These are phyloP conservation scores for Nipponia nippon DNA, from an alignment of 2,113 vertebrate genomes.

Conservation along the genomic window DNA sequence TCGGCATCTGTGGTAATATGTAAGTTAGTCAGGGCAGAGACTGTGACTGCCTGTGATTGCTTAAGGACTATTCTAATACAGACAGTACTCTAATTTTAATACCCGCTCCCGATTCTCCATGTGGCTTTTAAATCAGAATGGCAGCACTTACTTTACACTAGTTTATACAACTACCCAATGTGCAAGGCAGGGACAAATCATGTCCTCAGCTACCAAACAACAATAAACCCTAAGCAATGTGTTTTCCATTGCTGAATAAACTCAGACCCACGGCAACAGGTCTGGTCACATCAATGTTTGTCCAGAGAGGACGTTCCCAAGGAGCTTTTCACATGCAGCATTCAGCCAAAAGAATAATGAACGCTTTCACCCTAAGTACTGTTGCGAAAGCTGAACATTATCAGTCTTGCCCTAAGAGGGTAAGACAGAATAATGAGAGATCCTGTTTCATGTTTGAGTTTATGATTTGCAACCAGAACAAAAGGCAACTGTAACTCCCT, in stretches of 20 bases:
- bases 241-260: background rate
- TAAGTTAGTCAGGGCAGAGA: background rate
- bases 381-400: background rate
- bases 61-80: background rate
- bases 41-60: background rate
- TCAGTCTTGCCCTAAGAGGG: background rate
- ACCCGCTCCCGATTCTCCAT: background rate
- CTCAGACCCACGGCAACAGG: background rate
- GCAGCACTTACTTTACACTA: background rate
- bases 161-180: fast-evolving
- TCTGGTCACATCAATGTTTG: background rate
- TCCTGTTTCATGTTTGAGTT: background rate
- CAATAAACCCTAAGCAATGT: background rate
- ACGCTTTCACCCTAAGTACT: fast-evolving
- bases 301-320: background rate
- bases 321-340: background rate
- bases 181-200: background rate
- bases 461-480: background rate
- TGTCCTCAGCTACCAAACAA: background rate
- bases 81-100: background rate
- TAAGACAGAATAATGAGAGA: background rate
- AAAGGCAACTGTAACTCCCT: background rate
- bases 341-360: background rate
- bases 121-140: background rate
- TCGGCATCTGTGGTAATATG: background rate